A percentile compares a stretch with the other conserved stretches of the same genome.
phyloP scores from a whole-genome alignment of 1,140 invertebrate genomes.

The Wiebesia pumilae region DNA sequence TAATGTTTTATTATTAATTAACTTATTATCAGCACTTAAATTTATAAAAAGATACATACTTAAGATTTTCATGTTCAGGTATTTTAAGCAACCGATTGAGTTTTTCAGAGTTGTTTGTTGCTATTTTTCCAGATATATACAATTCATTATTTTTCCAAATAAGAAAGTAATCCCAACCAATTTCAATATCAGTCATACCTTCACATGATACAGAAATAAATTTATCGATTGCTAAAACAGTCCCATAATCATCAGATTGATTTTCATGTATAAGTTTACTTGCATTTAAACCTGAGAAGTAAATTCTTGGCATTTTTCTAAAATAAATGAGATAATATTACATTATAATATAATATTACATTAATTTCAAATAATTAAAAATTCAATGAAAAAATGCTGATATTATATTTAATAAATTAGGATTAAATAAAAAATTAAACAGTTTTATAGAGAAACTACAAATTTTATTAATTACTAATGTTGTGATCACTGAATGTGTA shows the following conservation, averaged over 20 bases:
- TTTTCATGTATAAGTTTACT: conserved; percentile 57
- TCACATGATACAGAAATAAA: conserved; percentile 60
- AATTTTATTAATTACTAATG: too few relatives aligned
- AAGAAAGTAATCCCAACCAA: conserved; percentile 70
- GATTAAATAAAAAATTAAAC: too few relatives aligned
- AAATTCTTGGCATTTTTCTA: conserved; percentile 60
- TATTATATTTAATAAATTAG: too few relatives aligned
- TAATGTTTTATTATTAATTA: not conserved
- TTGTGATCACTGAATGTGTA: too few relatives aligned
- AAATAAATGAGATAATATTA: not conserved
- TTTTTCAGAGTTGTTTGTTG: conserved; percentile 35
- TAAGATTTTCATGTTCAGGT: conserved; percentile 56
- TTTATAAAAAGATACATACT: conserved; percentile 52
- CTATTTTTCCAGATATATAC: conserved; percentile 60
- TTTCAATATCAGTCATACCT: conserved; percentile 63
- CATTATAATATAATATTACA: not conserved
- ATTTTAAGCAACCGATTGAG: conserved; percentile 53
- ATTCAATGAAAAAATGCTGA: too few relatives aligned
- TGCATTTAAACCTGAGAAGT: conserved; percentile 66
- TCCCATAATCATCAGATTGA: conserved; percentile 41
- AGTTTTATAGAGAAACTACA: too few relatives aligned
- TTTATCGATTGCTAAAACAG: conserved; percentile 55
- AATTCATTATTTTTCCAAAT: conserved; percentile 63
- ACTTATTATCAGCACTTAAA: not conserved
- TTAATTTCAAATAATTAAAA: too few relatives aligned